Percentiles rank a stretch among this genome's conserved stretches.
These are phyloP conservation scores for Colius striatus DNA, from an alignment of 2,113 vertebrate genomes.

Conservation along the genomic window DNA sequence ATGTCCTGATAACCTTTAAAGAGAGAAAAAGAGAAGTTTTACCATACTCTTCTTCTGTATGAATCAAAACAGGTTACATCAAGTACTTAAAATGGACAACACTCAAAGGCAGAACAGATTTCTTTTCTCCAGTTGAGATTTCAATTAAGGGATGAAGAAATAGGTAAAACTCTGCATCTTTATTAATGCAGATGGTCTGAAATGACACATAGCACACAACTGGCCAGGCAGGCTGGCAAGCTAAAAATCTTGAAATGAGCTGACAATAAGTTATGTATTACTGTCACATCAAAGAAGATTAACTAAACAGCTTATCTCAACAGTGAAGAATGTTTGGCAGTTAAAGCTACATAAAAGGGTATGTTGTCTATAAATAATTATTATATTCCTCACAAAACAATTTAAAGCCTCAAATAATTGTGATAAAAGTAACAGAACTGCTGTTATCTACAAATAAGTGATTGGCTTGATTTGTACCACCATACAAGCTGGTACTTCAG, in stretches of 20 bases:
- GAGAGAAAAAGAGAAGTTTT: neutral
- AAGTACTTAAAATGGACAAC: neutral
- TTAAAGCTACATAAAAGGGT: neutral
- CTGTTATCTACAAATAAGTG: neutral
- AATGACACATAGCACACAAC: neutral
- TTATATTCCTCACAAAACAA: neutral
- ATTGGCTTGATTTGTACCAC: neutral
- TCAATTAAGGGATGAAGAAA: neutral
- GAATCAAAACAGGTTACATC: neutral
- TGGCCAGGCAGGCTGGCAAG: neutral
- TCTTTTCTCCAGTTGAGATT: neutral
- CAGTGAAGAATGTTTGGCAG: neutral
- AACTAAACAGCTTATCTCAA: neutral
- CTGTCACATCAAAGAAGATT: neutral
- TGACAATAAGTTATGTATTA: neutral
- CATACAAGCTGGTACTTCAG: neutral
- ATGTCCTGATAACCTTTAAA: constrained; percentile 92
- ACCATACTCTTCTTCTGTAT: neutral
- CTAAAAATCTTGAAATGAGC: neutral
- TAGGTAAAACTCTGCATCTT: neutral
- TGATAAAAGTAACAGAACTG: neutral
- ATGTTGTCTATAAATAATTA: neutral
- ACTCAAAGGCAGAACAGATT: neutral
- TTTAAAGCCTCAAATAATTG: neutral
- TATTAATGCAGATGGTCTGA: neutral